phyloP scores from a whole-genome alignment of 1,140 invertebrate species.

The Drosophila pandora region DNA sequence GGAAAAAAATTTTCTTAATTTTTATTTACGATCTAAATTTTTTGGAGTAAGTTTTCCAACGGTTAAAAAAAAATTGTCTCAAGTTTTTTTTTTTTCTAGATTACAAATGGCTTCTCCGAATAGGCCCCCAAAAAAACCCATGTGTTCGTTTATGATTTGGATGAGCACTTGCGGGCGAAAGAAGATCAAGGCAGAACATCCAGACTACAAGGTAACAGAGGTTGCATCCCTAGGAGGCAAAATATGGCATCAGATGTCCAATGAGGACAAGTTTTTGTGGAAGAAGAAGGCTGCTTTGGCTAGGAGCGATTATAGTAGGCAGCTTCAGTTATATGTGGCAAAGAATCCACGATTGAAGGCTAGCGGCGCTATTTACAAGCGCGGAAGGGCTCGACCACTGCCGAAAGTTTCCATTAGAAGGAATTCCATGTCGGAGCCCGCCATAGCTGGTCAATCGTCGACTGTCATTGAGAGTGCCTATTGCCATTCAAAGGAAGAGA shows the following conservation, averaged over 20 bases:
- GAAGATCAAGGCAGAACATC: background rate
- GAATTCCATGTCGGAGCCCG: background rate
- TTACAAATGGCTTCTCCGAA: background rate
- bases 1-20: background rate
- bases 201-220: background rate
- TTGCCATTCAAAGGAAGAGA: background rate
- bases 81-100: background rate
- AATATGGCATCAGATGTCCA: background rate
- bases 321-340: background rate
- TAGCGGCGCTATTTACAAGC: background rate
- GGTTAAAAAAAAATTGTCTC: background rate
- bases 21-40: background rate
- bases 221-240: background rate
- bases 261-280: background rate
- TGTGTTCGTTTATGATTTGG: background rate
- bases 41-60: background rate
- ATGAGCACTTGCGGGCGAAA: background rate
- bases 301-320: background rate
- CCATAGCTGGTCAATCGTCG: background rate
- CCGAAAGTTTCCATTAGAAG: background rate
- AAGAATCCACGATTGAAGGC: background rate
- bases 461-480: background rate
- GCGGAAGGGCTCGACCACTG: background rate
- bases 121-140: background rate
- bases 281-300: background rate